Base-by-base conservation (phyloP, 92 coral and sea anemone genomes). In the Isaurus tuberculatus region DNA sequence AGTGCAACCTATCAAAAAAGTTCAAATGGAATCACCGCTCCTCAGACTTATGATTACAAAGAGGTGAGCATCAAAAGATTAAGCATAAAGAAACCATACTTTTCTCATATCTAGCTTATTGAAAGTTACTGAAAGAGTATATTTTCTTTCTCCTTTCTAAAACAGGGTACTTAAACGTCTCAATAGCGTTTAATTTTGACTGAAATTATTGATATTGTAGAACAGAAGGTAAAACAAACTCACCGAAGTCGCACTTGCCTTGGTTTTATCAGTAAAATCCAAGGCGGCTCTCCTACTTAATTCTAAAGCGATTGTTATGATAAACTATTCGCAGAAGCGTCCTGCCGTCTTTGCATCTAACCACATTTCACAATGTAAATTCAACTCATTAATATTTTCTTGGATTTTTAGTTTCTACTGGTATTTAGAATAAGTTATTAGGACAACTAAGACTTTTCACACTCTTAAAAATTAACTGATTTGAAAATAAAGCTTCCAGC, bases 1-100 rank as follows among this genome's bases (percentile, higher is more conserved):
- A 77, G 82, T 57, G 82, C 68, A 67, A 57, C 16, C 10, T 77
- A 65, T 40, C 70, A 57, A 1, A 57, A 70, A 53, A 3, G 27
- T 48, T 51, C 32, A 49, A 34, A 49, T 61, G 3, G 44, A 15
- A 72, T 34, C 53, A 77, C 46, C 25, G 25, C 8, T 57, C 49
- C 64, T 26, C 30, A 16, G 78, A 17, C 30, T 36, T 15, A 34
- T 25, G 49, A 30, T 9, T 4, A 43, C 22, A 74, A 46, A 20
- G n/a, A 74, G 17, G 32, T 2, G 40, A 74, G 29, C 42, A 29
- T 51, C 44, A 33, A 42, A 8, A 14, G 26, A 16, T 49, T 29
- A 19, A n/a, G n/a, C n/a, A n/a, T n/a, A n/a, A 49, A 48, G 42
- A 74, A 73, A 33, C 29, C 51, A 34, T 3, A 40, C 29, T 5